A percentile compares a stretch with the other conserved stretches of the same genome.
Evolutionary conservation across 2,113 vertebrate genomes (phyloP).

Genomic region (Sapajus apella): DNA sequence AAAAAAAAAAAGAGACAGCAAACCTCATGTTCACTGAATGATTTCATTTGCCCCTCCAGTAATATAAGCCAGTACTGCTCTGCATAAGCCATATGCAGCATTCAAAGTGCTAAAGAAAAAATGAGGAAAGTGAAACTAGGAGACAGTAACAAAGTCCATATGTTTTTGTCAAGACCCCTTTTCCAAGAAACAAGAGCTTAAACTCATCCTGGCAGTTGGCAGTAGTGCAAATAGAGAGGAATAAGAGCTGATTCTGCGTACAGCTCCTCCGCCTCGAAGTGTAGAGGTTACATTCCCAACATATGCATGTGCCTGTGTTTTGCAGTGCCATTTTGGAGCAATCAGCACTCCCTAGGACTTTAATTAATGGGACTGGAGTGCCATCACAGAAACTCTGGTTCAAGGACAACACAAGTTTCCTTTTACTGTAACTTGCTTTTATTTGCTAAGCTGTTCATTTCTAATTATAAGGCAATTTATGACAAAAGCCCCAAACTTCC

Average conservation of each 20-base stretch:
- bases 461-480: neutral
- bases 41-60: neutral
- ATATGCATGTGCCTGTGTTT: neutral
- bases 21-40: neutral
- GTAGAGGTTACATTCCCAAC: neutral
- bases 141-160: neutral
- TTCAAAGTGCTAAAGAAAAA: neutral
- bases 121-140: neutral
- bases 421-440: neutral
- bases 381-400: neutral
- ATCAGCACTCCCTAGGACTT: neutral
- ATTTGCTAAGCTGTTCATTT: constrained; percentile 15
- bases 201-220: neutral
- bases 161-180: constrained; percentile 6
- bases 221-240: neutral
- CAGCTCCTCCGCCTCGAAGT: too few relatives aligned
- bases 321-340: neutral
- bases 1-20: too few relatives aligned
- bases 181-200: neutral
- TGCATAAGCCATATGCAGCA: neutral
- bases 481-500: neutral
- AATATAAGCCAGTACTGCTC: neutral
- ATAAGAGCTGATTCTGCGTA: too few relatives aligned
- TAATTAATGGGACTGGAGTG: neutral
- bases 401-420: neutral